A percentile compares a stretch with the other conserved stretches of the same genome.
Conservation (phyloP, 2,113 vertebrate species). For the Microcebus griseorufus region DNA sequence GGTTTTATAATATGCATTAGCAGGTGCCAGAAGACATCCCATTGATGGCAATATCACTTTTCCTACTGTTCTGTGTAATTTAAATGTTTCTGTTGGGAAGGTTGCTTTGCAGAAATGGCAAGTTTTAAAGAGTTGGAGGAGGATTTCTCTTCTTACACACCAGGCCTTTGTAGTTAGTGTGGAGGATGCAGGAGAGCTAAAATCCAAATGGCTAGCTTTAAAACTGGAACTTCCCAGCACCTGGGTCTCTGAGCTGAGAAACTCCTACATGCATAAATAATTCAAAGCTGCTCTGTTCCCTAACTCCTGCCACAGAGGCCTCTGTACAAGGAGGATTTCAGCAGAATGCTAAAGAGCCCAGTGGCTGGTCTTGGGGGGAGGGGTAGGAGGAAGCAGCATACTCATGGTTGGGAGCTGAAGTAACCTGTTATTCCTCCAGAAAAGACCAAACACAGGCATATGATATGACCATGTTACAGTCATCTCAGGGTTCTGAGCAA, state of each 20-base stretch:
- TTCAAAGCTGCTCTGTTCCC: background rate
- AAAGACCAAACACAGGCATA: background rate
- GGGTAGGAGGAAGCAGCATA: background rate
- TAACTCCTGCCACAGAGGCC: background rate
- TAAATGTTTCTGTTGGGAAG: background rate
- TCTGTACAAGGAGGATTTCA: background rate
- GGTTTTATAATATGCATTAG: background rate
- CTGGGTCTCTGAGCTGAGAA: background rate
- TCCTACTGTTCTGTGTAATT: background rate
- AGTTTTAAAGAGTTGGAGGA: background rate
- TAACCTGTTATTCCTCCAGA: background rate
- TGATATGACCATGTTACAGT: background rate
- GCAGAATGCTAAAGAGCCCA: background rate
- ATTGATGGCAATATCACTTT: background rate
- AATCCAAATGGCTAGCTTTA: conserved; percentile 21
- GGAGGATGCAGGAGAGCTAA: background rate
- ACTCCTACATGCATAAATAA: conserved; percentile 21
- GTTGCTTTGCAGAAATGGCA: background rate
- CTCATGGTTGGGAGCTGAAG: background rate
- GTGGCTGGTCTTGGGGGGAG: background rate
- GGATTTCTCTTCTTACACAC: background rate
- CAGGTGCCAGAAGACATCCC: background rate
- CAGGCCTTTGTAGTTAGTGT: conserved; percentile 42
- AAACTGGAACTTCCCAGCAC: background rate
- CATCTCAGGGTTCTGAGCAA: background rate